A percentile compares a stretch with the other conserved stretches of the same genome.
Conservation (phyloP, 1,140 invertebrate species). For the Scaptodrosophila lebanonensis region DNA sequence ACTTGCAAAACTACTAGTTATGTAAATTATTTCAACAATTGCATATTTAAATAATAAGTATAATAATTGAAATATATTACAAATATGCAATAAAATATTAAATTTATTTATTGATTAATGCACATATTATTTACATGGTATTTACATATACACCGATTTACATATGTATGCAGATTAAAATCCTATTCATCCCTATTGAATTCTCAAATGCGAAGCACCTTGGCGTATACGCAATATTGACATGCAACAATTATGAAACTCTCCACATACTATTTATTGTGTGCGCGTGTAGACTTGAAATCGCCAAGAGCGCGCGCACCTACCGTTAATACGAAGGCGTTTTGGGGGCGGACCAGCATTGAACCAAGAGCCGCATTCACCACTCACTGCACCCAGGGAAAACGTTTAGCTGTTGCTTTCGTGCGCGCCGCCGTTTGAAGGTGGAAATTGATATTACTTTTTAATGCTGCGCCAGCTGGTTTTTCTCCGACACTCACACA, state of each 20-base stretch:
- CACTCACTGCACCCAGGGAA: constrained; percentile 66
- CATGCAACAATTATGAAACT: constrained; percentile 70
- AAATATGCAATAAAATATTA: no score
- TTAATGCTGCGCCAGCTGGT: constrained; percentile 73
- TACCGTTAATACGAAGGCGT: constrained; percentile 53
- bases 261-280: constrained; percentile 38
- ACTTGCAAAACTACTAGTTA: no score
- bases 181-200: no score
- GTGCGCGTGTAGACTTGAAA: constrained; percentile 34
- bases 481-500: constrained; percentile 26
- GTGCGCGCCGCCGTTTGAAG: constrained; percentile 53
- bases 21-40: no score
- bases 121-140: no score
- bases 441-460: constrained; percentile 75
- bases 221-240: constrained; percentile 25
- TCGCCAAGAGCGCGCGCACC: constrained; percentile 57
- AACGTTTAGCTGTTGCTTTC: constrained; percentile 73
- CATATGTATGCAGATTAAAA: no score
- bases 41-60: no score
- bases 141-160: no score
- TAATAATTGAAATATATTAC: no score
- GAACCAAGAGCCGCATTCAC: background rate
- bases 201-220: no score
- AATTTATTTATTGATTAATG: no score
- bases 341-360: constrained; percentile 49